Evolutionary conservation across 2,113 vertebrate species (phyloP).

Genomic region (Beaufortia kweichowensis): DNA sequence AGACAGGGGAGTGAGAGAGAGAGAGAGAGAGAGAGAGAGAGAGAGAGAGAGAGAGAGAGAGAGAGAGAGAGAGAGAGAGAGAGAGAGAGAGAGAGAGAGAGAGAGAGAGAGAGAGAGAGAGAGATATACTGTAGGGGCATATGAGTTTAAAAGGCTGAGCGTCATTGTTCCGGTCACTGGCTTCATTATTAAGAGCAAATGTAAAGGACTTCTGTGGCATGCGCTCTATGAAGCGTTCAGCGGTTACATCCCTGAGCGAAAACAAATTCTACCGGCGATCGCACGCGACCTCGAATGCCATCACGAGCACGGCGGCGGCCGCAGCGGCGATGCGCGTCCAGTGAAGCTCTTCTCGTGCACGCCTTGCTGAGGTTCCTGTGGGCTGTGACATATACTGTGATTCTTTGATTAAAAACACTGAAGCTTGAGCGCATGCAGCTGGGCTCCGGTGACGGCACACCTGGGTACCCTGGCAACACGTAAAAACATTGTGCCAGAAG

Average conservation of each 20-base stretch:
- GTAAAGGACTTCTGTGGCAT: constrained; percentile 13
- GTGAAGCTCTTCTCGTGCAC: constrained; percentile 33
- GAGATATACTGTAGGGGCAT: constrained; percentile 46
- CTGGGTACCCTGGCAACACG: constrained; percentile 65
- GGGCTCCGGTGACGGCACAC: constrained; percentile 68
- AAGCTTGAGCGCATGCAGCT: constrained; percentile 70
- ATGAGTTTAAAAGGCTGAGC: constrained; percentile 55
- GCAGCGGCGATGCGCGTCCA: neutral
- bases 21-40: constrained; percentile 17
- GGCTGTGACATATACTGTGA: constrained; percentile 74
- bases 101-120: constrained; percentile 19
- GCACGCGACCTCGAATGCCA: neutral
- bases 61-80: constrained; percentile 57
- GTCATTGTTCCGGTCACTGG: constrained; percentile 65
- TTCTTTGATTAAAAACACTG: constrained; percentile 61
- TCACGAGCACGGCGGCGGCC: neutral
- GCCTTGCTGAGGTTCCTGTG: constrained; percentile 65
- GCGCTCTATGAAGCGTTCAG: constrained; percentile 36
- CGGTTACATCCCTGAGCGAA: neutral
- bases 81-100: constrained; percentile 15
- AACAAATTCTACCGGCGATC: too few species aligned
- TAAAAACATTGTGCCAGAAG: constrained; percentile 45
- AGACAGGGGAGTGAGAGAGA: constrained; percentile 24
- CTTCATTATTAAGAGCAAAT: constrained; percentile 59
- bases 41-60: constrained; percentile 44